A percentile compares a stretch with the other conserved stretches of the same genome.
phyloP scores from a whole-genome alignment of 2,797 vertebrate species.

The Nannoperca obscura region DNA sequence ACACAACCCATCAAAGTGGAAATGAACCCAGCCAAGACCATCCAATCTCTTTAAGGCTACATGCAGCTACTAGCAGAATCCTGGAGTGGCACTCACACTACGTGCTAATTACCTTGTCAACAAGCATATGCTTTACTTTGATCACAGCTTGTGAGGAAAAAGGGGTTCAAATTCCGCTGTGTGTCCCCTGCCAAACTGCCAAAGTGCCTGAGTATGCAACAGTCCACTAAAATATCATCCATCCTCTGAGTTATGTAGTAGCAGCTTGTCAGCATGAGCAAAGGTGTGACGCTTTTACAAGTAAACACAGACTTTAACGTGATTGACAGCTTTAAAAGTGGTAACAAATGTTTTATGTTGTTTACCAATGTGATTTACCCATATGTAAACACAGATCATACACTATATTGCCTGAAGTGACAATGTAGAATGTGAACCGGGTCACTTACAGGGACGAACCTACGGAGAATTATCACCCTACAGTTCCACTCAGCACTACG shows the following conservation, averaged over 20 bases:
- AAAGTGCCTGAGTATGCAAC: conserved; percentile 43
- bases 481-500: neutral
- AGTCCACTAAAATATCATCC: conserved; percentile 50
- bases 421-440: neutral
- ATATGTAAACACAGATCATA: neutral
- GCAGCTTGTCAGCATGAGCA: neutral
- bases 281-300: conserved; percentile 1
- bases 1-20: conserved; percentile 72
- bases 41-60: conserved; percentile 75
- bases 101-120: conserved; percentile 80
- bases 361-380: neutral
- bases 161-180: conserved; percentile 57
- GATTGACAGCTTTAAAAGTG: neutral
- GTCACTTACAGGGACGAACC: neutral
- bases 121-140: conserved; percentile 75
- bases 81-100: conserved; percentile 69
- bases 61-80: conserved; percentile 70
- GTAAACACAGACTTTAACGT: conserved; percentile 16
- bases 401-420: neutral
- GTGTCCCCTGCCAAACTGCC: conserved; percentile 59
- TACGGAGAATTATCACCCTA: neutral
- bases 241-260: conserved; percentile 35
- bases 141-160: conserved; percentile 76
- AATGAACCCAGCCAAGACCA: conserved; percentile 68
- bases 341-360: neutral